Evolutionary conservation across 2,797 vertebrate genomes (phyloP).

Genomic region (Bothrops alternatus): DNA sequence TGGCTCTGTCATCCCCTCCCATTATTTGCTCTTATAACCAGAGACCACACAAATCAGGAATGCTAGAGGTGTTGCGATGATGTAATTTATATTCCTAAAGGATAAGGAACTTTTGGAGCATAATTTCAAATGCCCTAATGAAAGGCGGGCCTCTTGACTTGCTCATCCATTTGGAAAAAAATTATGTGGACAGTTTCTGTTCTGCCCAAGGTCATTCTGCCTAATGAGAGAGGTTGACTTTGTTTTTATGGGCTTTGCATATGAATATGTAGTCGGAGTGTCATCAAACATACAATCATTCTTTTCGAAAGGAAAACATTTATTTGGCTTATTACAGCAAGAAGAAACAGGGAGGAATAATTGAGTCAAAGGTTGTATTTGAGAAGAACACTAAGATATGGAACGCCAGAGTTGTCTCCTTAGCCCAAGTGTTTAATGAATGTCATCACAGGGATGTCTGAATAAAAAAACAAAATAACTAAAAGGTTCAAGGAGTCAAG

Average conservation of each 20-base stretch:
- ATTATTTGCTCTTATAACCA: neutral
- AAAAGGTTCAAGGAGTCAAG: neutral
- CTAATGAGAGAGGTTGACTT: conserved; percentile 36
- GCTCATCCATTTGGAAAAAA: conserved; percentile 21
- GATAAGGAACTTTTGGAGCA: conserved; percentile 1
- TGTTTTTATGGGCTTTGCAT: conserved; percentile 30
- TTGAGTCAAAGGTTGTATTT: neutral
- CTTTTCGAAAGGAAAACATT: neutral
- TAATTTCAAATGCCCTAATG: conserved; percentile 14
- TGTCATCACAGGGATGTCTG: neutral
- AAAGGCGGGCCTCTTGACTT: neutral
- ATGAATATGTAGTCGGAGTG: conserved; percentile 4
- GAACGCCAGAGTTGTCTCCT: neutral
- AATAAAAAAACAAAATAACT: neutral
- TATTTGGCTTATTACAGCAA: conserved; percentile 11
- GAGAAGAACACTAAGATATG: conserved; percentile 8
- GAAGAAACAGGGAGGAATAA: neutral
- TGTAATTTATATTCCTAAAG: neutral
- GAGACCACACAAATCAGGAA: neutral
- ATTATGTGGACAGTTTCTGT: conserved; percentile 8
- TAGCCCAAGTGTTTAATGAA: conserved; percentile 1
- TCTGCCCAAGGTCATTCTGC: conserved; percentile 27
- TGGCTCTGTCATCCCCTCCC: neutral
- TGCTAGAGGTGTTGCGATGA: neutral
- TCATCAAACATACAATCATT: neutral